These are phyloP conservation scores for Tetragonula clypearis DNA, from an alignment of 1,140 invertebrate species.

Conservation along the genomic window DNA sequence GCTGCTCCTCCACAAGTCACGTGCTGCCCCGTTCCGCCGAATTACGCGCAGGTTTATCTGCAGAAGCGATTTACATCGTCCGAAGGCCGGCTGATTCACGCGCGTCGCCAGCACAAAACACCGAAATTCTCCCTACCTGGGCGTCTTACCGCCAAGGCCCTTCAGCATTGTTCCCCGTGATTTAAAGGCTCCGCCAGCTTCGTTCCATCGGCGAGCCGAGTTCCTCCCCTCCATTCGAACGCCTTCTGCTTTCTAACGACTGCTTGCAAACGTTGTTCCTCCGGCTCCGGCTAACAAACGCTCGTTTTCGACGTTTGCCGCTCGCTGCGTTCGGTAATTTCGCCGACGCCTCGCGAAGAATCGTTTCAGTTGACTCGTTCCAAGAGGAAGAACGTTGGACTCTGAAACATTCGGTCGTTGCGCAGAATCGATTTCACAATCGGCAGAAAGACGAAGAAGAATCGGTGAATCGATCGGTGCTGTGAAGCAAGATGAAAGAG, in stretches of 20 bases:
- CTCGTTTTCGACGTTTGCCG: not conserved
- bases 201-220: not conserved
- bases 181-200: not conserved
- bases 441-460: too few species aligned
- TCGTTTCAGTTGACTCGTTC: too few species aligned
- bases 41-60: not conserved
- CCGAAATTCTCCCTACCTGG: constrained; percentile 28
- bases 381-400: too few species aligned
- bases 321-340: too few species aligned
- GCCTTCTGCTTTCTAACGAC: not conserved
- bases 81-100: constrained; percentile 31
- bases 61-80: not conserved
- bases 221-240: not conserved
- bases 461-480: too few species aligned
- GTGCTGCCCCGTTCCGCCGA: not conserved
- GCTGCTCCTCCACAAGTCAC: not conserved
- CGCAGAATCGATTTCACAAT: too few species aligned
- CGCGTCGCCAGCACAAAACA: not conserved
- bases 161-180: not conserved
- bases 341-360: too few species aligned
- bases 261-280: not conserved
- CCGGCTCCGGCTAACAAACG: not conserved
- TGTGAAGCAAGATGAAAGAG: too few species aligned
- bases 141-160: not conserved
- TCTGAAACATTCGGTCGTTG: too few species aligned